A percentile compares a stretch with the other conserved stretches of the same genome.
phyloP scores from a whole-genome alignment of 2,888 invertebrate genomes.

The Caenorhabditis afra region DNA sequence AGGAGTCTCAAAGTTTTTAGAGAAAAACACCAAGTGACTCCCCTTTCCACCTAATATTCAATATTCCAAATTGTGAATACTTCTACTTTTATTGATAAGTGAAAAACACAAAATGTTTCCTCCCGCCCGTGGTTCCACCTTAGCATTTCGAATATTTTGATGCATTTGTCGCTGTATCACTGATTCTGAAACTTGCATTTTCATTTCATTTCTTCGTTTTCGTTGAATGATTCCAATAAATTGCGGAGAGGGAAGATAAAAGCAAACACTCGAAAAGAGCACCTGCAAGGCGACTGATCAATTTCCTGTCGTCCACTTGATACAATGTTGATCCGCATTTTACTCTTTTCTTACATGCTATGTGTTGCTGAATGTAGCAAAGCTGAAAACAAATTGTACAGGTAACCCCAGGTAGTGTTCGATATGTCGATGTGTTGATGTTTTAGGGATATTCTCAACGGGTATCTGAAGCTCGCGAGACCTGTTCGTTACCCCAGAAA shows the following conservation, averaged over 20 bases:
- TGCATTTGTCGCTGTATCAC: neutral
- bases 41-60: too few relatives aligned
- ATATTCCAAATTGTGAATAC: too few relatives aligned
- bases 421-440: neutral
- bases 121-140: neutral
- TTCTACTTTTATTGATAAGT: too few relatives aligned
- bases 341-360: conserved; percentile 19
- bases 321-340: conserved; percentile 41
- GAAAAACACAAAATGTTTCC: too few relatives aligned
- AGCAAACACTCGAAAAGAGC: conserved; percentile 41
- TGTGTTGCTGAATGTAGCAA: conserved; percentile 43
- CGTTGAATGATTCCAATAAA: conserved; percentile 39
- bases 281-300: conserved; percentile 28
- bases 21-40: too few relatives aligned
- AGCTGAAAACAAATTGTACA: conserved; percentile 66
- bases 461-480: conserved; percentile 71
- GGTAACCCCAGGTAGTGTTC: conserved; percentile 21
- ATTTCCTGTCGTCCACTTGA: conserved; percentile 47
- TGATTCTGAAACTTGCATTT: neutral
- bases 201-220: neutral
- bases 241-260: conserved; percentile 39
- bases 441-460: conserved; percentile 67
- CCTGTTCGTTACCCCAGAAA: conserved; percentile 69
- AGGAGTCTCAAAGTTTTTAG: too few relatives aligned
- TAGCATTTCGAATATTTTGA: neutral